Conservation (phyloP, 2,113 vertebrate species). For the Pollimyrus isidori region DNA sequence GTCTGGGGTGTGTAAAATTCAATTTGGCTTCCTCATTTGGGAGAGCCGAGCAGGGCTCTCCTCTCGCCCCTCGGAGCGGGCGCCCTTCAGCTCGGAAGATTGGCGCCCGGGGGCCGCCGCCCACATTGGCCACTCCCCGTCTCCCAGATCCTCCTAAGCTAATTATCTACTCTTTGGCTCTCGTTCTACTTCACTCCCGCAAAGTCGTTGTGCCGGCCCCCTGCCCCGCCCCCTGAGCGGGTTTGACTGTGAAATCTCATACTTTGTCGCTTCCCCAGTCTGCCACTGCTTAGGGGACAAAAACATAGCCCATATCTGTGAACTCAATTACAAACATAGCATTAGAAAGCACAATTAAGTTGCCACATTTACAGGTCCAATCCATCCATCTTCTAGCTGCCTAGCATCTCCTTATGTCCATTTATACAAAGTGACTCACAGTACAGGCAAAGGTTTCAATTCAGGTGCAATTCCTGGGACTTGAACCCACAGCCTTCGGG, state of each 20-base stretch:
- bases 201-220: not conserved
- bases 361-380: not conserved
- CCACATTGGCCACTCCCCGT: not conserved
- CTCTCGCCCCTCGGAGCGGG: not conserved
- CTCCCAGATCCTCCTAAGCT: slow-evolving; percentile 1
- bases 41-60: not conserved
- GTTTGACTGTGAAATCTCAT: not conserved
- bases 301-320: not conserved
- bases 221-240: not conserved
- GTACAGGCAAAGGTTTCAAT: not conserved
- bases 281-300: not conserved
- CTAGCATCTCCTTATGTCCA: not conserved
- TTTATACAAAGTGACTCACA: not conserved
- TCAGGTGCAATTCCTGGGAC: not conserved
- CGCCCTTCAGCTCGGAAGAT: slow-evolving; percentile 14
- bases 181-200: not conserved
- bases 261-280: not conserved
- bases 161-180: slow-evolving; percentile 8
- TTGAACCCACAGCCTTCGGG: not conserved
- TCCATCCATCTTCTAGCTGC: not conserved
- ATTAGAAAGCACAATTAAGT: not conserved
- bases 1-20: slow-evolving; percentile 21
- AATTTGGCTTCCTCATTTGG: slow-evolving; percentile 21
- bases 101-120: slow-evolving; percentile 2
- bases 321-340: not conserved